Percentiles rank a stretch among this genome's conserved stretches.
phyloP scores from a whole-genome alignment of 2,888 invertebrate genomes.

The Luperina nickerlii region DNA sequence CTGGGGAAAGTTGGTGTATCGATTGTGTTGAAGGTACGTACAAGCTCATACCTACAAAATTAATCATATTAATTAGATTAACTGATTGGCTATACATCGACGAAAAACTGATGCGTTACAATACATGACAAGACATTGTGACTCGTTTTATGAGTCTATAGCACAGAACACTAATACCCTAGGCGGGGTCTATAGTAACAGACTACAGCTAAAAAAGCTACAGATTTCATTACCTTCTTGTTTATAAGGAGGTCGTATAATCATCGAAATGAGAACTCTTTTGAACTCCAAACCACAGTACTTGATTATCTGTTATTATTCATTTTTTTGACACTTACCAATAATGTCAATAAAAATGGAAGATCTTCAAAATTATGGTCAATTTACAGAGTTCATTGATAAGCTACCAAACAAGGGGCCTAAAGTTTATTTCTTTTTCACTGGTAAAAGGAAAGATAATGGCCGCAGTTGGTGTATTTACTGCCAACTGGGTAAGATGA shows the following conservation, averaged over 20 bases:
- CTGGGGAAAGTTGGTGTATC: constrained; percentile 96
- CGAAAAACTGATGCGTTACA: too few relatives aligned
- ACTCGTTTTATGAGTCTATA: neutral
- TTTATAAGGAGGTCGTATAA: neutral
- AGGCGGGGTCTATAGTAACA: neutral
- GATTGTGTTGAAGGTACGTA: constrained; percentile 96
- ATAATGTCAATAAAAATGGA: constrained; percentile 62
- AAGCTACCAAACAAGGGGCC: constrained; percentile 73
- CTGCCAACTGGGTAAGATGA: constrained; percentile 80
- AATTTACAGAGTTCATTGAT: constrained; percentile 76
- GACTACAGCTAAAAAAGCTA: neutral
- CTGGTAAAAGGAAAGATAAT: constrained; percentile 87
- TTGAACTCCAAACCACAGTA: neutral
- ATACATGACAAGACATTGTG: neutral
- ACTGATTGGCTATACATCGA: neutral
- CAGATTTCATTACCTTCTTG: neutral
- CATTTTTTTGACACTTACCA: neutral
- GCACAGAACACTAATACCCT: too few relatives aligned
- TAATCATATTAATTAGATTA: neutral
- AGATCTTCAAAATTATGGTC: constrained; percentile 75
- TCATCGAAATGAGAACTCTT: neutral
- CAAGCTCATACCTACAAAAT: neutral
- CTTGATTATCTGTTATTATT: neutral
- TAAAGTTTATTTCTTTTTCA: constrained; percentile 85
- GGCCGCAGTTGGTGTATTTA: constrained; percentile 95